Base-by-base conservation (phyloP, 2,888 invertebrate species). In the Rhingia rostrata region DNA sequence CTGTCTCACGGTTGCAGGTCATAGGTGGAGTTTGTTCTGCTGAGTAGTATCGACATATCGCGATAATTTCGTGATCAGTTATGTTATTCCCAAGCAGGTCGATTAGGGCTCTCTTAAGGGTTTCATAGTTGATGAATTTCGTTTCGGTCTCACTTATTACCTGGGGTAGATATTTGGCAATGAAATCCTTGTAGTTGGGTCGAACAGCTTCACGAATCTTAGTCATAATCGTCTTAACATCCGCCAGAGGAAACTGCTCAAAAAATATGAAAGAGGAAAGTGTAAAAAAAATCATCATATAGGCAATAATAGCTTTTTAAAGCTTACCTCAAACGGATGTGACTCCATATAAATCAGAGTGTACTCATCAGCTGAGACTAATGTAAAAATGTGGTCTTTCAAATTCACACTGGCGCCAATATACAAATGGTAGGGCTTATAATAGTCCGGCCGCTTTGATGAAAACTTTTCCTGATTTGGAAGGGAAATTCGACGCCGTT, bases 341-440 rank as follows among this genome's bases (percentile, higher is more conserved):
- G 95, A 89, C 90, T 98, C 98, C 97, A 98, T 95, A 89, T 96
- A 98, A 51, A 95, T 93, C 61, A 97, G 91, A 0, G 97, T 96
- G 89, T 96, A 98, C 88, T 96, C 95, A 90, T 98, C 98, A 1
- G 97, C 97, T 2, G 95, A 94, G 0, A 94, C 92, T 37, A 98
- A 92, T 58, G 95, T 92, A 90, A 98, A 98, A 56, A 94, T 91
- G 88, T 96, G 97, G 86, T 94, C 94, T 89, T 95, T 95, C 14
- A 98, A 93, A 47, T 94, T 94, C 53, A 98, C 88, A 53, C 93
- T 94, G 30, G 96, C 95, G 2, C 98, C 98, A 30, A 98, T 93
- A 92, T 95, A 97, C 92, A 98, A 95, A 90, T 98, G 95, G 87
- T 94, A 93, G 5, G 96, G 94, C 0, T 94, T 94, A 90, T 96